Evolutionary conservation across 2,888 invertebrate genomes (phyloP), one percentile per base, ranked within the genome.

Genomic region (Xestia xanthographa): DNA sequence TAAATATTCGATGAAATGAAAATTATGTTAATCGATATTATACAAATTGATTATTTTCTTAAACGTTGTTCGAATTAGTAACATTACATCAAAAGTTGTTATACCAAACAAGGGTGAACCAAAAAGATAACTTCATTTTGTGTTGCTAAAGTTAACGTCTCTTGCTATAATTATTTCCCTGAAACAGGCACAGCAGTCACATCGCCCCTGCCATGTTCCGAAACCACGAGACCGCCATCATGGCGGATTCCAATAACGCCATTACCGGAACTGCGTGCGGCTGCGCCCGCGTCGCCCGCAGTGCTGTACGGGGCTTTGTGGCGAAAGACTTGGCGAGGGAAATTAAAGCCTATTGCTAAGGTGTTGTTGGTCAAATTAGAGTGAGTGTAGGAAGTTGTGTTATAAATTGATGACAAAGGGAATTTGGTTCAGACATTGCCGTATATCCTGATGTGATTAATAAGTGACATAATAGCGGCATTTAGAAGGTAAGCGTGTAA

Each of bases 191-290:
- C 63, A 63, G 22, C 43, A 73, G 72, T 73, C 72, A 69, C 71
- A 65, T 76, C 69, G 45, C 56, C 60, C 20, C 58, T 66, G 67
- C 70, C 79, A 68, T 83, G 81, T 85, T 75, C 84, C 69, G 66
- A 74, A 81, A 88, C 89, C 88, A 74, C 87, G 71, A 87, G 66
- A 91, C 92, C 92, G 86, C 93, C 91, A 90, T 86, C 84, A 86
- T 89, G 87, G 89, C 82, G 86, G 87, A 90, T 92, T 92, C 92
- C 89, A 75, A 80, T 90, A 92, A 89, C 88, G 83, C 90, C 88
- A 91, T 93, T 92, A 92, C 84, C 76, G 81, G 80, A 81, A 85
- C 85, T 87, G 87, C 81, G 81, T 73, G 83, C 74, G 72, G 79
- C 75, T 84, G 82, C 82, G 83, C 79, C 45, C 69, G 86, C 83